Conservation (phyloP, 2,888 invertebrate species). For the Eristalis pertinax region DNA sequence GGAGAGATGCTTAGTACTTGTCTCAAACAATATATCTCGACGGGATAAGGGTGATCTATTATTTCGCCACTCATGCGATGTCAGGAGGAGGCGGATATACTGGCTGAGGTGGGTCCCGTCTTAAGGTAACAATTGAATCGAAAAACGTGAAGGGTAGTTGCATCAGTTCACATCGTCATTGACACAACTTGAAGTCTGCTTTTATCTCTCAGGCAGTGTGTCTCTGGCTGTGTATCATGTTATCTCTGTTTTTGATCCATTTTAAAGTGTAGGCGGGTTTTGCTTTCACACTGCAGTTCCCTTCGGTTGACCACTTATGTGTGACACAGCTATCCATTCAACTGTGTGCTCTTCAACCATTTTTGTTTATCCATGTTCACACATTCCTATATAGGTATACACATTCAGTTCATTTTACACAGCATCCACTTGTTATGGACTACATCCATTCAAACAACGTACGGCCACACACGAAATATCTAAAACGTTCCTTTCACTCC, state of each 20-base stretch:
- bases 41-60: constrained; percentile 56
- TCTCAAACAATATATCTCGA: constrained; percentile 64
- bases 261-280: constrained; percentile 26
- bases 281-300: constrained; percentile 46
- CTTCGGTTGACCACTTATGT: constrained; percentile 66
- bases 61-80: constrained; percentile 57
- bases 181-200: constrained; percentile 14
- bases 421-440: constrained; percentile 33
- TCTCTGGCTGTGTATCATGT: constrained; percentile 15
- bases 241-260: constrained; percentile 5
- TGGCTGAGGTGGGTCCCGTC: constrained; percentile 10
- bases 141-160: constrained; percentile 1
- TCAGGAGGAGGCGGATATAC: constrained; percentile 37
- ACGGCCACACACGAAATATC: constrained; percentile 22
- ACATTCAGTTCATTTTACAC: constrained; percentile 38
- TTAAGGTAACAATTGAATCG: constrained; percentile 47
- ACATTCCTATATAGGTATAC: background rate
- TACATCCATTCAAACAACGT: constrained; percentile 8
- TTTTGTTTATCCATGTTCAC: constrained; percentile 7
- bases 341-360: constrained; percentile 35
- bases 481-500: constrained; percentile 54
- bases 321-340: constrained; percentile 66
- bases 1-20: constrained; percentile 20
- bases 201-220: constrained; percentile 22
- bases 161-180: constrained; percentile 38